Evolutionary conservation across 2,113 vertebrate genomes (phyloP).

Genomic region (Apus apus): DNA sequence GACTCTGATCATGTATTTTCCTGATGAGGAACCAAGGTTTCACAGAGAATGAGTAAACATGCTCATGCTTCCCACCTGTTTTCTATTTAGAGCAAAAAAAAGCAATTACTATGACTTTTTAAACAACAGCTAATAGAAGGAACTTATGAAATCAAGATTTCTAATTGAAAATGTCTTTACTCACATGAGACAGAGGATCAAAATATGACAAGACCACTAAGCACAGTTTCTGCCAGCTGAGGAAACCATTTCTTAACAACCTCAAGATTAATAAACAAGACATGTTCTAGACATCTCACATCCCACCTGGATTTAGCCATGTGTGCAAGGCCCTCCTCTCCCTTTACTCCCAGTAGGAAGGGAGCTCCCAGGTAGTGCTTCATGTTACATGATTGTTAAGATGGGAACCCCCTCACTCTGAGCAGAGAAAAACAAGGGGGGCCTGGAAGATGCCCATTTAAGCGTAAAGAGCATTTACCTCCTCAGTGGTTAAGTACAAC

Average conservation of each 20-base stretch:
- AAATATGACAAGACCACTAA: not conserved
- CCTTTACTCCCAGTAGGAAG: not conserved
- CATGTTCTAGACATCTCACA: not conserved
- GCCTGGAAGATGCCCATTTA: not conserved
- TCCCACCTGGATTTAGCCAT: not conserved
- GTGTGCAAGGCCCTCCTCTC: not conserved
- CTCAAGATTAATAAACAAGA: slow-evolving; percentile 9
- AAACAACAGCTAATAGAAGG: not conserved
- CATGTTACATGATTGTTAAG: accelerated
- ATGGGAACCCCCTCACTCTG: not conserved
- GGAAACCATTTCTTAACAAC: not conserved
- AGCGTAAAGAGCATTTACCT: not conserved
- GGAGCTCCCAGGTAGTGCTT: not conserved
- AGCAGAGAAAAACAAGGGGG: not conserved
- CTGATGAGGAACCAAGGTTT: slow-evolving; percentile 5
- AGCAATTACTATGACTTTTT: slow-evolving; percentile 1
- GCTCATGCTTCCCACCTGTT: slow-evolving; percentile 29
- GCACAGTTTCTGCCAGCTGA: not conserved
- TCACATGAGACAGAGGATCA: not conserved
- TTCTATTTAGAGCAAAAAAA: slow-evolving; percentile 1
- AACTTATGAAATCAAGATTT: not conserved
- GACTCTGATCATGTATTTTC: not conserved
- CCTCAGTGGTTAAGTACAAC: not conserved
- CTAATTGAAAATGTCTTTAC: slow-evolving; percentile 25
- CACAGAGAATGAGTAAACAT: not conserved